Percentiles rank a stretch among this genome's conserved stretches.
phyloP scores from a whole-genome alignment of 2,888 invertebrate genomes.

The Xanthia togata region DNA sequence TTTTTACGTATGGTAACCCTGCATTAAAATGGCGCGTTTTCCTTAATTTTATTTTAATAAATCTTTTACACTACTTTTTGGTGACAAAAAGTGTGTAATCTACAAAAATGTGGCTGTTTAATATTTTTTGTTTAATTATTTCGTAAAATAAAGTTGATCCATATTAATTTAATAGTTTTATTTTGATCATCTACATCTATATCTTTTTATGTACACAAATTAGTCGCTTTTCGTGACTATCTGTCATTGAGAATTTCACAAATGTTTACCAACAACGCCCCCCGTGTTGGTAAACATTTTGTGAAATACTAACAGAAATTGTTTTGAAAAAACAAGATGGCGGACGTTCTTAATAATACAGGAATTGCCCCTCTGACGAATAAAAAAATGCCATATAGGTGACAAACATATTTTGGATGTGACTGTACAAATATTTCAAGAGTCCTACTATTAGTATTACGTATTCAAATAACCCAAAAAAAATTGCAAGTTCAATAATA shows the following conservation, averaged over 20 bases:
- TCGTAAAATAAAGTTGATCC: slow-evolving; percentile 70
- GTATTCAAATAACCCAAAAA: background rate
- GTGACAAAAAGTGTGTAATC: slow-evolving; percentile 49
- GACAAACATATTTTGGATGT: too few species aligned
- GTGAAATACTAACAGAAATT: too few species aligned
- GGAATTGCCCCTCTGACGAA: too few species aligned
- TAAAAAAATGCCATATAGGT: too few species aligned
- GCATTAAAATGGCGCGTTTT: slow-evolving; percentile 43
- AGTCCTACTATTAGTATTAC: background rate
- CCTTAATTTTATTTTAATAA: slow-evolving; percentile 18
- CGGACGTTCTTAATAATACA: too few species aligned
- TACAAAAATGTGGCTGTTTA: slow-evolving; percentile 66
- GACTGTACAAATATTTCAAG: background rate
- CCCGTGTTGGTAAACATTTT: too few species aligned
- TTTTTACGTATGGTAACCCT: slow-evolving; percentile 44
- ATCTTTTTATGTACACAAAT: background rate
- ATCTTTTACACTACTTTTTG: slow-evolving; percentile 46
- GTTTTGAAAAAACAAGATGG: too few species aligned
- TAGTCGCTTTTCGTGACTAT: background rate
- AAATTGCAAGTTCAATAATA: background rate
- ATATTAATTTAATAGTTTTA: slow-evolving; percentile 60
- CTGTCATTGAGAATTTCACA: too few species aligned
- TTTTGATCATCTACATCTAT: slow-evolving; percentile 23
- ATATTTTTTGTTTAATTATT: slow-evolving; percentile 64
- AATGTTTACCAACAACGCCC: too few species aligned